Base-by-base conservation (phyloP, 2,888 invertebrate genomes). In the Teleogryllus oceanicus region DNA sequence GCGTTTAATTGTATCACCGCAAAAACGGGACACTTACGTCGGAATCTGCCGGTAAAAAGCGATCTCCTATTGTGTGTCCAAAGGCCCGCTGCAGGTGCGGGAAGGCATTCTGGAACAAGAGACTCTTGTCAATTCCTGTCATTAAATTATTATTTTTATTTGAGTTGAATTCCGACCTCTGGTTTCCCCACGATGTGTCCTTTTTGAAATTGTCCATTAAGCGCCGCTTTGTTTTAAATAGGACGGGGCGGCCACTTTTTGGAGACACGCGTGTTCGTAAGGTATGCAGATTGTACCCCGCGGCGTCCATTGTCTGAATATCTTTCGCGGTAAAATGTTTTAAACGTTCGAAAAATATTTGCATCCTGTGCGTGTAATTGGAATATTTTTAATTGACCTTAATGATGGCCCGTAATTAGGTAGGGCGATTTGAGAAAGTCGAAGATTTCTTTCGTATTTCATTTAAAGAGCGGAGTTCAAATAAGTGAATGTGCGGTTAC, bases 81-180 rank as follows among this genome's bases (percentile, higher is more conserved):
- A 62, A 13, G 62, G 62, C 62, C 62, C 62, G 62, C 62, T 62
- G 62, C n/a, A 13, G 62, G 62, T 62, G n/a, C 62, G n/a, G 62
- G 62, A n/a, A 18, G 62, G 62, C 16, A 62, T 18, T 62, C 62
- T 62, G 62, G 62, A 62, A 62, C 62, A 62, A 18, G 62, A 62
- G 62, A 62, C 62, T n/a, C 62, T 62, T 8, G n/a, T 37, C 37
- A n/a, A 62, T 62, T 62, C 62, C 62, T 62, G n/a, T 62, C 13
- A 62, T 62, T 62, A 62, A 62, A 62, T 62, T 62, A 62, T 62
- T 62, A 62, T 62, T 62, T 62, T n/a, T 18, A n/a, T 62, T 13
- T 62, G 16, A n/a, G 13, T 18, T 13, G 62, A 62, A 62, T 62
- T 62, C 37, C 37, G 5, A 8, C 8, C 37, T 37, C 37, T 62